Percentiles rank a stretch among this genome's conserved stretches.
These are phyloP conservation scores for Mastomys natalensis DNA, from an alignment of 2,113 vertebrate species.

Conservation along the genomic window DNA sequence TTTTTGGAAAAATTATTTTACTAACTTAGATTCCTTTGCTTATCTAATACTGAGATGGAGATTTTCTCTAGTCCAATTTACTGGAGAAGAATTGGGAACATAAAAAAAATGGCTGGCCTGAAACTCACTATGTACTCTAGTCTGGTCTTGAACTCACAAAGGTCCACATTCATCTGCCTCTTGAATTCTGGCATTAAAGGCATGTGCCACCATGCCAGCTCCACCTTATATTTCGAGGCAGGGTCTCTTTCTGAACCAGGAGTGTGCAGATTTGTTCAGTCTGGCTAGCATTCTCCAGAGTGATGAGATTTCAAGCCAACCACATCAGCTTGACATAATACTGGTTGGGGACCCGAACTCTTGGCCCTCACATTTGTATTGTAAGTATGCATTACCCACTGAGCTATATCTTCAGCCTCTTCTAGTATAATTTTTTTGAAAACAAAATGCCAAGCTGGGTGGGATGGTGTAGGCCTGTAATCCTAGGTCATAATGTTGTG, in stretches of 20 bases:
- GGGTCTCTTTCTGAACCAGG: neutral
- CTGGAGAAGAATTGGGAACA: neutral
- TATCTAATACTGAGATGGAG: neutral
- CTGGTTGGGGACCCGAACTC: neutral
- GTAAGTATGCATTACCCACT: no score
- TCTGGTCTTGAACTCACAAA: neutral
- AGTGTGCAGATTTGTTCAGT: neutral
- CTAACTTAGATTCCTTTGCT: neutral
- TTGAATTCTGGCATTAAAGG: neutral
- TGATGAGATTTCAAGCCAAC: neutral
- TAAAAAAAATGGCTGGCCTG: neutral
- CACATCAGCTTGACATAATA: neutral
- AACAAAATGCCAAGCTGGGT: neutral
- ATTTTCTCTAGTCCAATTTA: neutral
- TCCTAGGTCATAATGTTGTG: neutral
- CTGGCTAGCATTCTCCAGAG: neutral
- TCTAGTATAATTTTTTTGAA: neutral
- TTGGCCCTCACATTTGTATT: neutral
- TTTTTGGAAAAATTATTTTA: neutral
- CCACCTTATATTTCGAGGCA: no score
- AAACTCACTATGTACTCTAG: neutral
- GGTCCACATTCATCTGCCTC: neutral
- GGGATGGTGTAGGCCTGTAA: neutral
- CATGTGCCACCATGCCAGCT: neutral
- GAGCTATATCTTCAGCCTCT: neutral